Evolutionary conservation across 2,797 vertebrate species (phyloP).

Genomic region (Trematomus bernacchii): DNA sequence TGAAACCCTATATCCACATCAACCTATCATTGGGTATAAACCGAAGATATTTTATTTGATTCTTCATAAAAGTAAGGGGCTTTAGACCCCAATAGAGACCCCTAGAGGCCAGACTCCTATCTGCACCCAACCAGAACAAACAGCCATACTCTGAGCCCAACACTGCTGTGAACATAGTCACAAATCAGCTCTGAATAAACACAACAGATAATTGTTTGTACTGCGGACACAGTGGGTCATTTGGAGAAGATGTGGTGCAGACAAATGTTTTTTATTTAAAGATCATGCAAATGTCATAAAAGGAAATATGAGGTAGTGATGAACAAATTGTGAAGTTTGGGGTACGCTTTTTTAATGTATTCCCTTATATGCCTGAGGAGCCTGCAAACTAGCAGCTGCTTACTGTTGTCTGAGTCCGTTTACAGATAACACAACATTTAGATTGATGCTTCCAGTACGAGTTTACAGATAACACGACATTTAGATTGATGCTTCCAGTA

Average conservation of each 20-base stretch:
- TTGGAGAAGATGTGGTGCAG: neutral
- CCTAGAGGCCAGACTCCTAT: constrained; percentile 28
- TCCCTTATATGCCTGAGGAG: too few species aligned
- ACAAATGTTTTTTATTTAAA: neutral
- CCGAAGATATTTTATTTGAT: constrained; percentile 31
- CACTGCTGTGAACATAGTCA: neutral
- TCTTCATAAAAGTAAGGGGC: constrained; percentile 3
- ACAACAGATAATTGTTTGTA: neutral
- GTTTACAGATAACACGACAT: too few species aligned
- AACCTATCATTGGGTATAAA: constrained; percentile 12
- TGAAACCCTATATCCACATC: neutral
- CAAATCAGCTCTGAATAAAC: constrained; percentile 7
- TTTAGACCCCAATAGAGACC: constrained; percentile 35
- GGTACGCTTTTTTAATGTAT: too few species aligned
- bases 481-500: too few species aligned
- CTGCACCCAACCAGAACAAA: constrained; percentile 9
- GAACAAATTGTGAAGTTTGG: too few species aligned
- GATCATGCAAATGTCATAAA: neutral
- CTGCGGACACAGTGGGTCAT: neutral
- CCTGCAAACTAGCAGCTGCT: too few species aligned
- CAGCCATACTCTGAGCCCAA: neutral
- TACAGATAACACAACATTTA: too few species aligned
- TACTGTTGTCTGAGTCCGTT: too few species aligned
- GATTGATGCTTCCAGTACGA: too few species aligned
- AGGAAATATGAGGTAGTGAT: neutral